Conservation (phyloP, 2,797 vertebrate species). For the Vultur gryphus region DNA sequence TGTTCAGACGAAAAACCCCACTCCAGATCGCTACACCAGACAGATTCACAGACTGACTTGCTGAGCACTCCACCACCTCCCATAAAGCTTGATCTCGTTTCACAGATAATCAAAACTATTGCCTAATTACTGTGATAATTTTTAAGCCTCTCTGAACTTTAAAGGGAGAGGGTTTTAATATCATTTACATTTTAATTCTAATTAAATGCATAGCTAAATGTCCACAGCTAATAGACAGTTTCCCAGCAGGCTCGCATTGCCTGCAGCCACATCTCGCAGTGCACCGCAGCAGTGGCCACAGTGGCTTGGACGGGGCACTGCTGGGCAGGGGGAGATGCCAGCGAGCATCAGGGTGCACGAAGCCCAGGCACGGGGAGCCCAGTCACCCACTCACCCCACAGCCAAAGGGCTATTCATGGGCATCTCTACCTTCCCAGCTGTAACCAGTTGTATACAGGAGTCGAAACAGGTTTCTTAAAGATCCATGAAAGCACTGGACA, state of each 20-base stretch:
- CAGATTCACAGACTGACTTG: not conserved
- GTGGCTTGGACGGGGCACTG: not conserved
- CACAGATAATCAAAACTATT: constrained; percentile 10
- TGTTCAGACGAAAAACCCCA: not conserved
- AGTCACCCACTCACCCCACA: not conserved
- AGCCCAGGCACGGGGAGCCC: not conserved
- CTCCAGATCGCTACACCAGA: not conserved
- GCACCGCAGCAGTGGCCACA: rapidly evolving
- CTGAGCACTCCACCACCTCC: not conserved
- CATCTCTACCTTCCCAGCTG: not conserved
- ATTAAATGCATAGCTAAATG: not conserved
- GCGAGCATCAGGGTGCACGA: rapidly evolving
- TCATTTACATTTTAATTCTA: not conserved
- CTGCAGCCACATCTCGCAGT: rapidly evolving
- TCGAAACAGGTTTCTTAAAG: not conserved
- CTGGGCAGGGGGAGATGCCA: not conserved
- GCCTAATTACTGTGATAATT: not conserved
- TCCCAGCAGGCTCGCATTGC: not conserved
- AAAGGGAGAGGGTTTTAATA: not conserved
- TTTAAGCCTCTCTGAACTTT: not conserved
- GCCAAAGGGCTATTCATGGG: not conserved
- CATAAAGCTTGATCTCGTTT: not conserved
- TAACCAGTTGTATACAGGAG: not conserved
- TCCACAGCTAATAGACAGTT: not conserved
- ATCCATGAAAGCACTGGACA: not conserved